Base-by-base conservation (phyloP, 2,113 vertebrate genomes). In the Kobus ellipsiprymnus region DNA sequence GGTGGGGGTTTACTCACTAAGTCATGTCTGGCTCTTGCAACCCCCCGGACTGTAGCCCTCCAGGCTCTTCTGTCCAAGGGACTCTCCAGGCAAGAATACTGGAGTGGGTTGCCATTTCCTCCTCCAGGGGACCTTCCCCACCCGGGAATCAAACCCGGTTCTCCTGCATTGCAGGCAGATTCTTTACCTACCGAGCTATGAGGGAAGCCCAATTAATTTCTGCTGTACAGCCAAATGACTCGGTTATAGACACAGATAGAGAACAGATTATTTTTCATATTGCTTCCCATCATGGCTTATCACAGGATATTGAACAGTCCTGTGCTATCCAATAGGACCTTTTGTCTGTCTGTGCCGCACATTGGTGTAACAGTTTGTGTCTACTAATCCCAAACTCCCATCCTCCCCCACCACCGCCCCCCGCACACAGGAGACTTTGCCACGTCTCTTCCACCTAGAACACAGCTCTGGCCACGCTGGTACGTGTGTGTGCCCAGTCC, bases 271-370 rank as follows among this genome's bases (percentile, higher is more conserved):
- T 11, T 19, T 30, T 19, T 30, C 77, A 1, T 5, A 19, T 3
- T 30, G 27, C 46, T 30, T 80, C 46, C 74, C 77, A 30, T 17
- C 5, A 6, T 10, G 27, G 44, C 30, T 80, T 6, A 19, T 30
- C 46, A 2, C 27, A 80, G 15, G 15, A 17, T 6, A 11, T 0
- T 30, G 27, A 30, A 16, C 25, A 50, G 27, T 11, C 46, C 46
- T 30, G 77, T 5, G 27, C 46, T 30, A 9, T 17, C 14, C 15
- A 48, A 0, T 10, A 50, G 46, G 44, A 6, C 27, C 46, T 30
- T 78, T 1, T 46, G 46, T 50, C 44, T 17, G 1, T 19, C 4
- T 29, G 2, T 48, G 14, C 27, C 0, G 0, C 0, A 17, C 6
- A 1, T 9, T 71, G 36, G 64, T 5, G 6, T 1, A 17, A 16